Evolutionary conservation across 2,888 invertebrate genomes (phyloP).

Genomic region (Argyresthia goedartella): DNA sequence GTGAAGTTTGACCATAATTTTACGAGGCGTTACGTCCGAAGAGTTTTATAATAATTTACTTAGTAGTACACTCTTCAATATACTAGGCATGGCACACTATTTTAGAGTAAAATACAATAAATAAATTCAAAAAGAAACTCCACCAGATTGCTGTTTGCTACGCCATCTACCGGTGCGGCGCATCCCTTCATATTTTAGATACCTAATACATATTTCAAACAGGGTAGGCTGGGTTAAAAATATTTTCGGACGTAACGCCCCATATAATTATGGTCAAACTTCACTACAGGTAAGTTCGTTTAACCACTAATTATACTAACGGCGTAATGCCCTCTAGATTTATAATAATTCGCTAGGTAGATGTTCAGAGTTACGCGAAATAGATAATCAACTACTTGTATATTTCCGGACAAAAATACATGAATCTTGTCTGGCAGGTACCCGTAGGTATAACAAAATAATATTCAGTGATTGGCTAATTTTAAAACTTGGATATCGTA

Average conservation of each 20-base stretch:
- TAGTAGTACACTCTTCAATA: background rate
- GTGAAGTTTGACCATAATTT: too few relatives aligned
- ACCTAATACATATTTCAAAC: background rate
- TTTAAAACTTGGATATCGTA: background rate
- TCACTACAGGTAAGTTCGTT: too few relatives aligned
- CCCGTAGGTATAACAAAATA: background rate
- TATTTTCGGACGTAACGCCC: background rate
- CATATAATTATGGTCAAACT: too few relatives aligned
- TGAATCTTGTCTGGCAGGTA: background rate
- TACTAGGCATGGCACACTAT: background rate
- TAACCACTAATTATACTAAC: too few relatives aligned
- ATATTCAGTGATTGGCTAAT: background rate
- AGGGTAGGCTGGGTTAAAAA: background rate
- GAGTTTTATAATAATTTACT: background rate
- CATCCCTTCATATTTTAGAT: background rate
- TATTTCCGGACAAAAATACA: background rate
- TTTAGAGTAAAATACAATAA: background rate
- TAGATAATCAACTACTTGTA: background rate
- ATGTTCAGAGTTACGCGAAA: background rate
- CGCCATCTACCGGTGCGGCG: background rate
- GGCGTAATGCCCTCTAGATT: too few relatives aligned
- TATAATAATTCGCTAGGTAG: background rate
- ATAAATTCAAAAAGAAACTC: background rate
- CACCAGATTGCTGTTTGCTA: background rate
- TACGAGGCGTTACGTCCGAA: too few relatives aligned